Percentiles rank a stretch among this genome's conserved stretches.
These are phyloP conservation scores for Oxystoma pomonae DNA, from an alignment of 2,888 invertebrate genomes.

Conservation along the genomic window DNA sequence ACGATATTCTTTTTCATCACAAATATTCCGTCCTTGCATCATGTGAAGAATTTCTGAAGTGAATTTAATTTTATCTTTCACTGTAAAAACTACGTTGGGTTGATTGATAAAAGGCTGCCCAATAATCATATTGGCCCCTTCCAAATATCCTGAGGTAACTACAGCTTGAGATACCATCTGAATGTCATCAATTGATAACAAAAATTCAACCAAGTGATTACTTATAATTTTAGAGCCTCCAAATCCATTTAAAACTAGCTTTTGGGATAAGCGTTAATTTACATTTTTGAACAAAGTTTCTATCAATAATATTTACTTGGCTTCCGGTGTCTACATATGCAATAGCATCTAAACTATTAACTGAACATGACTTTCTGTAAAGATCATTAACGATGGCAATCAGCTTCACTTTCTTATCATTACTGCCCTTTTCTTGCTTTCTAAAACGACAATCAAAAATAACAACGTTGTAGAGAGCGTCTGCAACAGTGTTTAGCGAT, in stretches of 20 bases:
- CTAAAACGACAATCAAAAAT: too few species aligned
- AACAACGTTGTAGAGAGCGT: background rate
- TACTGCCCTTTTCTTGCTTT: background rate
- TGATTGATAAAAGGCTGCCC: slow-evolving; percentile 3
- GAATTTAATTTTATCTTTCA: background rate
- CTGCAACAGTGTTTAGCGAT: slow-evolving; percentile 3
- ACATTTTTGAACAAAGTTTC: too few species aligned
- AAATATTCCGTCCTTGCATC: too few species aligned
- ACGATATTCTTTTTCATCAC: too few species aligned
- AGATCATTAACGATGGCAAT: background rate
- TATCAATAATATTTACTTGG: slow-evolving; percentile 5
- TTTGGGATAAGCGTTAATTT: too few species aligned
- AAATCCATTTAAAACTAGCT: slow-evolving; percentile 8
- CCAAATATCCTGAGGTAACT: slow-evolving; percentile 7
- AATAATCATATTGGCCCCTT: slow-evolving; percentile 8
- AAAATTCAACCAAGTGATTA: background rate
- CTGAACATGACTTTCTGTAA: background rate
- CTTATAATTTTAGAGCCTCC: background rate
- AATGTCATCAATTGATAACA: slow-evolving; percentile 7
- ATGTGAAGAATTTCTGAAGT: background rate
- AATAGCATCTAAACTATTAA: background rate
- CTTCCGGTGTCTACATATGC: slow-evolving; percentile 6
- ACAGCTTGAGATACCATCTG: slow-evolving; percentile 3
- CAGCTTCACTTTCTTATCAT: background rate
- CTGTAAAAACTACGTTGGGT: background rate